A percentile compares a stretch with the other conserved stretches of the same genome.
These are phyloP conservation scores for Papilio helenus DNA, from an alignment of 1,140 invertebrate genomes.

Conservation along the genomic window DNA sequence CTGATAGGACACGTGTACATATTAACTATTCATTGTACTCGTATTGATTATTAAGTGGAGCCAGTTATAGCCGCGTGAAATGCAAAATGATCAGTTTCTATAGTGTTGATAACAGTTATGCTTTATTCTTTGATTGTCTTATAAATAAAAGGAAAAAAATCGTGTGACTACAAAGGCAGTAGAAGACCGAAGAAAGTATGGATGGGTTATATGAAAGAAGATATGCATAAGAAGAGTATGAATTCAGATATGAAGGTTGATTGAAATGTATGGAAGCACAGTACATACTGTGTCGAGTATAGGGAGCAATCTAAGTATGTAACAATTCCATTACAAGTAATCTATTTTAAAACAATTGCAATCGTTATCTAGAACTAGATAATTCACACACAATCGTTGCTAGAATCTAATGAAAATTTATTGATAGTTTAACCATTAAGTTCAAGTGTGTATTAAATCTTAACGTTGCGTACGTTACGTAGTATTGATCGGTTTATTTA, in stretches of 20 bases:
- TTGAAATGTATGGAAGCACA: not conserved
- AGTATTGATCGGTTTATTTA: not conserved
- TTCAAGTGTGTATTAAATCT: slow-evolving; percentile 31
- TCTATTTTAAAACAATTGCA: slow-evolving; percentile 43
- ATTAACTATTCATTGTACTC: slow-evolving; percentile 34
- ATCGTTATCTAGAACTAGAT: slow-evolving; percentile 42
- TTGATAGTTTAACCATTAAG: slow-evolving; percentile 43
- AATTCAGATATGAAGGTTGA: not conserved
- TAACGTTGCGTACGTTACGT: not conserved
- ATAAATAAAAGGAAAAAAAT: too few relatives aligned
- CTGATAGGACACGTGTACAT: not conserved
- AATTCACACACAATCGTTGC: slow-evolving; percentile 41
- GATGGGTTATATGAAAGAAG: not conserved
- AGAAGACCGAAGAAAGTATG: too few relatives aligned
- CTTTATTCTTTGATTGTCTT: not conserved
- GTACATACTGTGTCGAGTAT: not conserved
- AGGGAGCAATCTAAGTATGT: not conserved
- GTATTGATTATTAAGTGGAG: slow-evolving; percentile 9
- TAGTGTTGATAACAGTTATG: not conserved
- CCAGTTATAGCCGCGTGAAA: not conserved
- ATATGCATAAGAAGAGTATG: too few relatives aligned
- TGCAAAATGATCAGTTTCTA: not conserved
- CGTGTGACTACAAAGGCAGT: too few relatives aligned
- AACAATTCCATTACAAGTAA: slow-evolving; percentile 24
- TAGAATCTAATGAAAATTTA: slow-evolving; percentile 51